Base-by-base conservation (phyloP, 1,140 invertebrate genomes). In the Copidosoma floridanum region DNA sequence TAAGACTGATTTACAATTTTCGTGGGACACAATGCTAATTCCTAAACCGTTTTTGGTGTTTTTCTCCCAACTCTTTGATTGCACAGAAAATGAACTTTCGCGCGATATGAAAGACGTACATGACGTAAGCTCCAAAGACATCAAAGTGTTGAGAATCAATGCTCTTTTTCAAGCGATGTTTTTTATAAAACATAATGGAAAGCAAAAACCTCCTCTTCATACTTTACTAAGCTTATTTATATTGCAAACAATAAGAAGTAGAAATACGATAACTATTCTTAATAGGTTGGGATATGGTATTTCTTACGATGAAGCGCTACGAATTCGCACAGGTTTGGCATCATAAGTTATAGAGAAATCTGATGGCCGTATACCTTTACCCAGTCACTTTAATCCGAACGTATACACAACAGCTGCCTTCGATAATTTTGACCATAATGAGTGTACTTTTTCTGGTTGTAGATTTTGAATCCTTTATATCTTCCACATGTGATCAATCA, bases 381-480 rank as follows among this genome's bases (percentile, higher is more conserved):
- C 65, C 1, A 52, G 18, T 27, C 58, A 66, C 44, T 58, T 64
- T 35, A 35, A 64, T 57, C n/a, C 12, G n/a, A 35, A 48, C 12
- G 58, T 44, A 2, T 66, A 56, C 20, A 63, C 56, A 12, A 57
- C 29, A 16, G 61, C 51, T 7, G 52, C 57, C 7, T 63, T 66
- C 20, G 57, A 64, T 27, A 64, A 64, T 51, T 66, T 61, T 48
- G 61, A 66, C 37, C 61, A 66, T 41, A 29, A 61, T 8, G 61
- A 57, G 46, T 23, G 14, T 12, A 61, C 61, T 11, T n/a, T 46
- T 18, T 60, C 61, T 18, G 65, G 54, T 14, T 16, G 16, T 16
- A 43, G 3, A 43, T 8, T 20, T 43, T 43, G 10, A 43, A 43
- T 43, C 14, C 21, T 43, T 43, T 43, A 3, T 60, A 11, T 7